Base-by-base conservation (phyloP, 35 echinoderm and acorn worm species). In the Chiridota heheva region DNA sequence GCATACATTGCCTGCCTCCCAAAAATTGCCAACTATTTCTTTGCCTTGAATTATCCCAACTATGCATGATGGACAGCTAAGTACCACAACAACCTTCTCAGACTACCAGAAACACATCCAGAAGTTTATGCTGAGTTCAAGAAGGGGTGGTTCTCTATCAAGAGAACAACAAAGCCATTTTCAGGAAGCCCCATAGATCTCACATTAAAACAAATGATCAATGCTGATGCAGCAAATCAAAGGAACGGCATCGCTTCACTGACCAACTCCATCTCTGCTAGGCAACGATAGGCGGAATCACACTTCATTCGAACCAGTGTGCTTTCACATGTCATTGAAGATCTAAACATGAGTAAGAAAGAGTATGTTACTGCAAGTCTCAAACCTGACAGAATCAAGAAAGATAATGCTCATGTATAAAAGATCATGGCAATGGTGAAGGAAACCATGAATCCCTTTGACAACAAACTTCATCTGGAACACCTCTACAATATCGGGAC, bases 221-320 rank as follows among this genome's bases (percentile, higher is more conserved):
- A 32, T 65, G 61, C 61, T 32, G 61, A 65, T 65, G 61, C 61
- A 65, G 61, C 61, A 65, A 65, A 36, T 29, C 61, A 65, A 65
- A 5, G 61, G 61, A 65, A 12, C 4, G 61, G 61, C 18, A 65
- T 65, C 25, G 0, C 61, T 29, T 65, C 61, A 4, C 61, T 65
- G 18, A 65, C 61, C 61, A 65, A 65, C 61, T 65, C 61, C 61
- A 65, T 65, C 18, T 65, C 61, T 5, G 61, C 61, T 65, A 65
- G 61, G 39, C 61, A 65, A 18, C 61, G 25, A 65, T 65, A 36
- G 61, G 61, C 61, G 4, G 61, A 65, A 65, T 65, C 61, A 3
- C 61, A 65, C 28, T 65, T 65, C 61, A 29, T 65, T 65, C 17
- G 61, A 65, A 35, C 61, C 3, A 65, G n/a, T 32, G 61, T 65